Conservation (phyloP, 2,888 invertebrate genomes). For the Lasioglossum oenotherae region DNA sequence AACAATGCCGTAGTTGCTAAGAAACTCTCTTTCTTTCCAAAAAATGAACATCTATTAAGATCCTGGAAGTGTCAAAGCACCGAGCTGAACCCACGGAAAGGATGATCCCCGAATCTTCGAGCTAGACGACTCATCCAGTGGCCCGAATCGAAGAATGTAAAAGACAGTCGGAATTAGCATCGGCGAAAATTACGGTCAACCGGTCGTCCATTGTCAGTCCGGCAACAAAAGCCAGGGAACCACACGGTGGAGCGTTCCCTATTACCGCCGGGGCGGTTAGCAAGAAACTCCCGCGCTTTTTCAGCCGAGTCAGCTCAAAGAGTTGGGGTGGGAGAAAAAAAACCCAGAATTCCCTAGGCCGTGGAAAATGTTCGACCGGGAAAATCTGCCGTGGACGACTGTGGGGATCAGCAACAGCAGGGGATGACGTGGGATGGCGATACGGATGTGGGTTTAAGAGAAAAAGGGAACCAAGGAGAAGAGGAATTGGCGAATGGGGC, state of each 20-base stretch:
- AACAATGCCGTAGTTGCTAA: background rate
- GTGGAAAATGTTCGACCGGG: background rate
- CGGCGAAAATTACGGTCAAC: slow-evolving; percentile 29
- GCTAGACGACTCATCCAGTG: background rate
- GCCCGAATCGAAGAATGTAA: slow-evolving; percentile 2
- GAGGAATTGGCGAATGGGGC: background rate
- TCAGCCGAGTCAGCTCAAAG: slow-evolving; percentile 12
- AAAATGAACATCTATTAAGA: background rate
- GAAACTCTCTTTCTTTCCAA: background rate
- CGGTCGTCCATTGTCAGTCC: slow-evolving; percentile 14
- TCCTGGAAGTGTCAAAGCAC: background rate
- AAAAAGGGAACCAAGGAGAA: background rate
- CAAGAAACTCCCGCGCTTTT: slow-evolving; percentile 67
- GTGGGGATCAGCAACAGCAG: background rate
- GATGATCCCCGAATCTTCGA: background rate
- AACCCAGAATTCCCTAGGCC: slow-evolving; percentile 27
- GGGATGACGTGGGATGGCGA: background rate
- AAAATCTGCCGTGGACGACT: background rate
- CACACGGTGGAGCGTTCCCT: background rate
- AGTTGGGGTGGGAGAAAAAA: background rate
- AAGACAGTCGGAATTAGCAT: slow-evolving; percentile 19
- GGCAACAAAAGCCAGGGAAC: slow-evolving; percentile 20
- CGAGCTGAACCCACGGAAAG: background rate
- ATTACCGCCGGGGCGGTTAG: background rate
- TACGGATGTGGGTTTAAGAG: background rate